Percentiles rank a stretch among this genome's conserved stretches.
These are phyloP conservation scores for Phoeniculus purpureus DNA, from an alignment of 2,797 vertebrate genomes.

Conservation along the genomic window DNA sequence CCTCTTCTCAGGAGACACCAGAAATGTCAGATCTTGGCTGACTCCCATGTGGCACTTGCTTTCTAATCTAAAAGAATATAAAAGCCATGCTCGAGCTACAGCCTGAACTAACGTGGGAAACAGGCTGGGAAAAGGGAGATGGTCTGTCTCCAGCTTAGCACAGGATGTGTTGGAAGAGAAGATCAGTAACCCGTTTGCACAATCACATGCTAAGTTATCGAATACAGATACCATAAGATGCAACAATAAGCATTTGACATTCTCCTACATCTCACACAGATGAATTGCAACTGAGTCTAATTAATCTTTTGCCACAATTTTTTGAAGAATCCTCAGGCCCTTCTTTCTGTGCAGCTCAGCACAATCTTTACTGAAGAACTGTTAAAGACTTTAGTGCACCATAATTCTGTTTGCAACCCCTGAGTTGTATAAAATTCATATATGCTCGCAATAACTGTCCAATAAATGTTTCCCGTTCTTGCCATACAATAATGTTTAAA, in stretches of 20 bases:
- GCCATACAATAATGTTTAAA: background rate
- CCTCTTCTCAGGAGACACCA: background rate
- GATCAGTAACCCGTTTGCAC: background rate
- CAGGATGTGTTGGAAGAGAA: background rate
- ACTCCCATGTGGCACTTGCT: background rate
- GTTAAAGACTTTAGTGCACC: background rate
- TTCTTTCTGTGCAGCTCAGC: background rate
- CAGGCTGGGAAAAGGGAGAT: background rate
- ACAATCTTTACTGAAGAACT: background rate
- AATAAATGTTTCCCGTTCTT: background rate
- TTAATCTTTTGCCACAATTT: background rate
- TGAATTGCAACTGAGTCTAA: background rate
- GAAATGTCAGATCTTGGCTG: background rate
- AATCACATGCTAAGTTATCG: background rate
- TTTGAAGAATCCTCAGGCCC: background rate
- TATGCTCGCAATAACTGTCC: background rate
- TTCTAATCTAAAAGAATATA: background rate
- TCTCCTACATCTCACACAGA: background rate
- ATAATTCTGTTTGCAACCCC: background rate
- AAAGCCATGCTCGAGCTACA: fast-evolving
- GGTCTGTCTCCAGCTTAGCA: background rate
- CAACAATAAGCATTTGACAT: background rate
- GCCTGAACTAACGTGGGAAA: background rate
- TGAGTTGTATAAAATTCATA: background rate
- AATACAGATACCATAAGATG: fast-evolving